Evolutionary conservation across 2,113 vertebrate genomes (phyloP), one percentile per base, ranked within the genome.

Genomic region (Emydocephalus ijimae): DNA sequence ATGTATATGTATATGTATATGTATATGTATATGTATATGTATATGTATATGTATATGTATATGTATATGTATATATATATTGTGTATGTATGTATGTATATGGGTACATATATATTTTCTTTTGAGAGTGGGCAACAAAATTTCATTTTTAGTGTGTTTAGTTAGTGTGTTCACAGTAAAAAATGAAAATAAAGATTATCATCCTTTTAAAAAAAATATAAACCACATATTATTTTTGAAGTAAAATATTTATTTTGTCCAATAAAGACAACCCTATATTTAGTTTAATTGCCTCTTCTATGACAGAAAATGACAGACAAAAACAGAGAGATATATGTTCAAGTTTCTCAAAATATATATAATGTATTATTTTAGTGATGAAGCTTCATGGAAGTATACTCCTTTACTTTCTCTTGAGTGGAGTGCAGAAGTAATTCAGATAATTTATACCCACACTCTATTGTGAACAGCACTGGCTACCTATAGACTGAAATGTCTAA

Each of bases 191-290:
- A 57, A 57, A 57, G 56, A 57, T 57, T 57, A 57, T 57, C 21
- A 57, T 57, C 21, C 21, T 57, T 50, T 93, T 93, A 39, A 9
- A 86, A 20, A 52, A 52, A 90, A 39, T 7, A 91, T 87, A 50
- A 4, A 69, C 29, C 29, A 69, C 10, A 21, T 21, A 24, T 90
- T 92, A 59, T 54, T 64, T 95, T 94, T 85, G 93, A 55, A 93
- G 95, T 52, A 96, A 94, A n/a, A 94, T 34, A 92, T 93, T 96
- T 96, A 48, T 55, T 94, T 90, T 95, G 89, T 34, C 92, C 93
- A 85, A 81, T 61, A 91, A 0, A 69, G 3, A 64, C 94, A 93
- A 93, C 88, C 18, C 26, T 1, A 0, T 61, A 93, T 90, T 94
- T 89, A 94, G 43, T 93, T 94, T 87, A 89, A 91, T 94, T 96